Conservation (phyloP, 1,140 invertebrate species). For the Episyrphus balteatus region DNA sequence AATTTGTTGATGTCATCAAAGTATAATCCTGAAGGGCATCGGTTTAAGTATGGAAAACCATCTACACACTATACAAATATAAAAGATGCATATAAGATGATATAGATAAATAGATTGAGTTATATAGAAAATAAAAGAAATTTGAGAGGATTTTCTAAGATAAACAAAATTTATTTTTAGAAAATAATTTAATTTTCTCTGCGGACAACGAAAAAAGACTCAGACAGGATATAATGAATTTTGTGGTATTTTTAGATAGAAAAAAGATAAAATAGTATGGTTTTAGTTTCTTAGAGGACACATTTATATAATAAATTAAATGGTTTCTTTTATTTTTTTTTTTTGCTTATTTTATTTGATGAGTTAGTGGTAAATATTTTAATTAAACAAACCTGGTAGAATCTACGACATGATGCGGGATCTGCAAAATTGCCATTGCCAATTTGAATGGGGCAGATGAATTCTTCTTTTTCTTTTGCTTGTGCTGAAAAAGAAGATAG, state of each 20-base stretch:
- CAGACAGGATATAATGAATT: no score
- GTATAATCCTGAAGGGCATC: constrained; percentile 78
- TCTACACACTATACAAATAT: constrained; percentile 61
- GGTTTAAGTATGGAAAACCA: constrained; percentile 71
- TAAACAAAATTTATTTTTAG: neutral
- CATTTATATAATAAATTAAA: no score
- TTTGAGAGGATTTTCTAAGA: neutral
- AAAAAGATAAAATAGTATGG: no score
- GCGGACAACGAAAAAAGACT: neutral
- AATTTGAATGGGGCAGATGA: constrained; percentile 57
- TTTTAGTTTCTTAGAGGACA: no score
- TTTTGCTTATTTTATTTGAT: no score
- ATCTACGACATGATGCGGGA: constrained; percentile 72
- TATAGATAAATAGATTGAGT: no score
- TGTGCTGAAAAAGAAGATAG: constrained; percentile 16
- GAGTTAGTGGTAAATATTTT: neutral
- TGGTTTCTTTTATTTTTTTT: no score
- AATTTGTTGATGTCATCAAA: constrained; percentile 85
- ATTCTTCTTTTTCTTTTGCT: constrained; percentile 52
- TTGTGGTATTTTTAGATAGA: no score
- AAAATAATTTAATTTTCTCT: neutral
- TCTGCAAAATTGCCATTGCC: constrained; percentile 88
- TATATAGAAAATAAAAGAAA: neutral
- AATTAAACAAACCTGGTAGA: constrained; percentile 75
- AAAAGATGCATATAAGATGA: neutral